Conservation (phyloP, 2,113 vertebrate species). For the Oncorhynchus mykiss region DNA sequence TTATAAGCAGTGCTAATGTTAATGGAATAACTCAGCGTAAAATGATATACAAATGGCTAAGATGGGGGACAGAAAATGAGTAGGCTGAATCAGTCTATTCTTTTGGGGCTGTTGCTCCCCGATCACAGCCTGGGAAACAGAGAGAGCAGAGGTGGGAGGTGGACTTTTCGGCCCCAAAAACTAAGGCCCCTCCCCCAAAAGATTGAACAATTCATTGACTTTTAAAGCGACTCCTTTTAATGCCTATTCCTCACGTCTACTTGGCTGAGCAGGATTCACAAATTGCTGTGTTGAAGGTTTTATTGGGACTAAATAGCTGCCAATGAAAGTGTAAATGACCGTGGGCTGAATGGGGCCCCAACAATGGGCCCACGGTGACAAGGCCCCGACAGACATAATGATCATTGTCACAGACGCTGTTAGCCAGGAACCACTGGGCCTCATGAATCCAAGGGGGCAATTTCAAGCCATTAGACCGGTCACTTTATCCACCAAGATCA, state of each 20-base stretch:
- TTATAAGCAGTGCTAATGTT: conserved; percentile 59
- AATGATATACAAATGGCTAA: conserved; percentile 68
- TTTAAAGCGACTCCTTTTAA: conserved; percentile 72
- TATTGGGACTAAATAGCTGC: conserved; percentile 76
- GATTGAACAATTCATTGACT: conserved; percentile 75
- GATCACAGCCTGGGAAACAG: conserved; percentile 57
- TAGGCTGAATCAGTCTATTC: conserved; percentile 56
- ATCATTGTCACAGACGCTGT: conserved; percentile 66
- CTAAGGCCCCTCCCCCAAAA: conserved; percentile 51
- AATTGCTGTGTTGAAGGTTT: conserved; percentile 80
- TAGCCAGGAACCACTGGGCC: conserved; percentile 57
- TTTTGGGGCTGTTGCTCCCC: conserved; percentile 49
- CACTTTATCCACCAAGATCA: not conserved
- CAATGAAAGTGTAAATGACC: conserved; percentile 80
- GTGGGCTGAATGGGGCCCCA: conserved; percentile 59
- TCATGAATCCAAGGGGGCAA: conserved; percentile 42
- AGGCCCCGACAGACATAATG: conserved; percentile 68
- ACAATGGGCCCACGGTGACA: conserved; percentile 66
- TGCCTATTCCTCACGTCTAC: conserved; percentile 65
- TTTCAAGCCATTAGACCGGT: conserved; percentile 13
- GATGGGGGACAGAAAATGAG: conserved; percentile 39
- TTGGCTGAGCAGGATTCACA: conserved; percentile 75
- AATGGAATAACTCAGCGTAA: conserved; percentile 64
- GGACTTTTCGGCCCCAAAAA: conserved; percentile 36
- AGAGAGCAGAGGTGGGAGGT: conserved; percentile 66